Base-by-base conservation (phyloP, 37 sponge, comb jelly and placozoan genomes). In the Chondrosia reniformis region DNA sequence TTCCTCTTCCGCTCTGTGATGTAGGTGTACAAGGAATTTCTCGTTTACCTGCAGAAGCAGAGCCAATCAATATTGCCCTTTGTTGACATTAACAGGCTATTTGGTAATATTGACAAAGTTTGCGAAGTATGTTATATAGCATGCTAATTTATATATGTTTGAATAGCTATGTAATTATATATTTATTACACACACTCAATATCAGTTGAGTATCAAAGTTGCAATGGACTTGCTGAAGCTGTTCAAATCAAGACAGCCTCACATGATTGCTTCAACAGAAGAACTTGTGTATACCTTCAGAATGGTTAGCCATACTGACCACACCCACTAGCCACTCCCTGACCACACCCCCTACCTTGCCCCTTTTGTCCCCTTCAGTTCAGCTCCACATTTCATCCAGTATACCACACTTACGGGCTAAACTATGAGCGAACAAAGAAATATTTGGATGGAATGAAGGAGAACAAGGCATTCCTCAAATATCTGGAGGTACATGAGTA, bases 191-290 rank as follows among this genome's bases (percentile, higher is more conserved):
- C 27, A 24, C 27, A 3, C 17, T 64, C 7, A 3, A n/a, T 2
- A 30, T 4, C 66, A 69, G 72, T 40, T 69, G n/a, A 69, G 72
- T 40, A 7, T 69, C 1, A 4, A 36, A 38, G 72, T 69, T 24
- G 72, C 72, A 2, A 69, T 69, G 38, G 72, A 69, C 72, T 24
- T 69, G 24, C 36, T 69, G 36, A 69, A 69, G 43, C 41, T 69
- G 1, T 69, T 69, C 72, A 36, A 69, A 39, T 34, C 42, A 41
- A 69, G 42, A 25, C 36, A 41, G 10, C n/a, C 37, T 0, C 39
- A 34, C 42, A 44, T 43, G n/a, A 44, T 69, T 34, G 72, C 72
- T n/a, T 43, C 5, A 38, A 1, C 43, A 10, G 43, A 9, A 22
- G 72, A 39, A 24, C 42, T 69, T 2, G 72, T 69, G 1, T 38